These are phyloP conservation scores for Sinocyclocheilus rhinocerous DNA, from an alignment of 2,113 vertebrate genomes.

Conservation along the genomic window DNA sequence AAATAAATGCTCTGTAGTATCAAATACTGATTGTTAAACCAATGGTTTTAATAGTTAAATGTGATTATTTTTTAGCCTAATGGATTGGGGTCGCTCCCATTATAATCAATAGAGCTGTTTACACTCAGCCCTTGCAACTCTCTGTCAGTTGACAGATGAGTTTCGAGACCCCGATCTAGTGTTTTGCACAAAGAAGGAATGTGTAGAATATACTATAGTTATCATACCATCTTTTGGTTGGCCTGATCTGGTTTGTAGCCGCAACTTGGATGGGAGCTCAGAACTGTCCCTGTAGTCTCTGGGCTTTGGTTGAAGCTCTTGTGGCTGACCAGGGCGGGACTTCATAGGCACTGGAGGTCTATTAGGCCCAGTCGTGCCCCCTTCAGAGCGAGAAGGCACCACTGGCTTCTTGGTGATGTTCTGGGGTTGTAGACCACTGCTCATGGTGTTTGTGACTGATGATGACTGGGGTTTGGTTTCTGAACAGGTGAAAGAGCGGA, in stretches of 20 bases:
- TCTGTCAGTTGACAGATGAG: background rate
- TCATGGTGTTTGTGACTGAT: background rate
- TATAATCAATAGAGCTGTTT: background rate
- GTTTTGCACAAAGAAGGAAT: background rate
- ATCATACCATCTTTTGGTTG: conserved; percentile 70
- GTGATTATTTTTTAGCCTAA: too few relatives aligned
- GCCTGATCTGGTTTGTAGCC: conserved; percentile 67
- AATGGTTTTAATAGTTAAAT: too few relatives aligned
- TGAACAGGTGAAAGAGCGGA: conserved; percentile 87
- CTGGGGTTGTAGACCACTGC: conserved; percentile 48
- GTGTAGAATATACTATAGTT: background rate
- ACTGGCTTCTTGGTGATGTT: conserved; percentile 78
- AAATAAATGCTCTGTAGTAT: too few relatives aligned
- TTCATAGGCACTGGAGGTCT: conserved; percentile 87
- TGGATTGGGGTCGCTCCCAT: background rate
- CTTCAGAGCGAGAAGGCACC: conserved; percentile 83
- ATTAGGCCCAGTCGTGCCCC: conserved; percentile 59
- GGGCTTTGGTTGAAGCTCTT: conserved; percentile 73
- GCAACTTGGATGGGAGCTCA: conserved; percentile 77
- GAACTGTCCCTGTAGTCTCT: conserved; percentile 86
- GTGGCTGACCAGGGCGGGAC: conserved; percentile 72
- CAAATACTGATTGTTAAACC: too few relatives aligned
- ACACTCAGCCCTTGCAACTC: background rate
- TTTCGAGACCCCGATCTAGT: background rate
- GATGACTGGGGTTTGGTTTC: conserved; percentile 72